Evolutionary conservation across 2,888 invertebrate species (phyloP).

Genomic region (Cataglyphis cursor): DNA sequence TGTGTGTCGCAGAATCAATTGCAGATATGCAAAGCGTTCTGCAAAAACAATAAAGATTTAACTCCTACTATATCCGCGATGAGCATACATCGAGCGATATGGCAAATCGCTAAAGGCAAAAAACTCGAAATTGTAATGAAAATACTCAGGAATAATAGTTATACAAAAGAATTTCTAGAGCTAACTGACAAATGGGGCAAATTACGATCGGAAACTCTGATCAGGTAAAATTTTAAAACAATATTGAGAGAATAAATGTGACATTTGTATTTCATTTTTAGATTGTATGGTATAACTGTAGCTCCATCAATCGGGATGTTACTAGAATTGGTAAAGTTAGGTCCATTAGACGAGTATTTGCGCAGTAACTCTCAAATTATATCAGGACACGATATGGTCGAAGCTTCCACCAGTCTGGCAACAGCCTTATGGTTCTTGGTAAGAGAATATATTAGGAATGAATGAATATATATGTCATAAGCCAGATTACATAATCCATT

Average conservation of each 20-base stretch:
- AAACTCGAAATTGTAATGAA: conserved; percentile 94
- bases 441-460: conserved; percentile 74
- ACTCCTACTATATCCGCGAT: conserved; percentile 73
- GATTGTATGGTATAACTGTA: conserved; percentile 93
- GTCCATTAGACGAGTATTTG: conserved; percentile 92
- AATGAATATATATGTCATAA: background rate
- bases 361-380: conserved; percentile 87
- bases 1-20: conserved; percentile 91
- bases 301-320: conserved; percentile 93
- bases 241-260: background rate
- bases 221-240: conserved; percentile 85
- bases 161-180: conserved; percentile 91
- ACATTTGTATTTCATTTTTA: conserved; percentile 53
- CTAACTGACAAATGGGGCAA: conserved; percentile 93
- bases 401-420: conserved; percentile 93
- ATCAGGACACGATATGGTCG: conserved; percentile 92
- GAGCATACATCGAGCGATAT: conserved; percentile 90
- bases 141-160: conserved; percentile 89
- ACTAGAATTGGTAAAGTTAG: conserved; percentile 93
- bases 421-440: conserved; percentile 95
- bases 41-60: conserved; percentile 75
- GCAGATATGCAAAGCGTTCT: conserved; percentile 90
- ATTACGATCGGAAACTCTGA: conserved; percentile 92
- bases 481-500: too few species aligned
- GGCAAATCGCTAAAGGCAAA: conserved; percentile 92